These are phyloP conservation scores for Loris lydekkerianus DNA, from an alignment of 2,797 vertebrate species.

Conservation along the genomic window DNA sequence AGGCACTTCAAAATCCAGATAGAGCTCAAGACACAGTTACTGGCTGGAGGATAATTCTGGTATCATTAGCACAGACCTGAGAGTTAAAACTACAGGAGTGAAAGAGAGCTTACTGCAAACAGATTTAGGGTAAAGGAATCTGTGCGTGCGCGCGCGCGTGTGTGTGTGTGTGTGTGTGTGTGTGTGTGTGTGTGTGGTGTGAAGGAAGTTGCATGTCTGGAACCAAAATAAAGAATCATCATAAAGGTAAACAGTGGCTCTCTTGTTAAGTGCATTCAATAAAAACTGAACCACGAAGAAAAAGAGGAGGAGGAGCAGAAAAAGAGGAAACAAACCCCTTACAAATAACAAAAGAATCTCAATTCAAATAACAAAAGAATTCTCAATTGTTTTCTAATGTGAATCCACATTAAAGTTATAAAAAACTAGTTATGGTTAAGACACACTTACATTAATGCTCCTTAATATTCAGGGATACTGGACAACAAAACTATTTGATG, in stretches of 20 bases:
- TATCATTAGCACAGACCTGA: constrained; percentile 15
- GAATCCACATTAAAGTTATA: not conserved
- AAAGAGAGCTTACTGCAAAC: constrained; percentile 29
- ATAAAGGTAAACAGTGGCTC: constrained; percentile 29
- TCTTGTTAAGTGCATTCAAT: not conserved
- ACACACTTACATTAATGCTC: not conserved
- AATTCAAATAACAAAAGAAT: constrained; percentile 17
- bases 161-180: too few species aligned
- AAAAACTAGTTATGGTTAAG: not conserved
- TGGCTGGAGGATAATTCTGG: not conserved
- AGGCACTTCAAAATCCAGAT: not conserved
- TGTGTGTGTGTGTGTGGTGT: too few species aligned
- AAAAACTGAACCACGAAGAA: constrained; percentile 52
- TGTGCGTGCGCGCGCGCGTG: too few species aligned
- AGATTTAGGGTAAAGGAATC: constrained; percentile 23
- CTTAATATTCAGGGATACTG: not conserved
- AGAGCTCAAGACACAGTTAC: not conserved
- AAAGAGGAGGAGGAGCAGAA: not conserved
- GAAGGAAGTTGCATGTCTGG: not conserved
- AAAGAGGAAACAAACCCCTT: constrained; percentile 1
- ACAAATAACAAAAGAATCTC: constrained; percentile 28
- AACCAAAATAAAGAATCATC: constrained; percentile 38
- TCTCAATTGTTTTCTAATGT: not conserved
- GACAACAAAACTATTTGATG: not conserved
- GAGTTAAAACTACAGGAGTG: not conserved